Evolutionary conservation across 2,113 vertebrate species (phyloP).

Genomic region (Hippocampus guttulatus): DNA sequence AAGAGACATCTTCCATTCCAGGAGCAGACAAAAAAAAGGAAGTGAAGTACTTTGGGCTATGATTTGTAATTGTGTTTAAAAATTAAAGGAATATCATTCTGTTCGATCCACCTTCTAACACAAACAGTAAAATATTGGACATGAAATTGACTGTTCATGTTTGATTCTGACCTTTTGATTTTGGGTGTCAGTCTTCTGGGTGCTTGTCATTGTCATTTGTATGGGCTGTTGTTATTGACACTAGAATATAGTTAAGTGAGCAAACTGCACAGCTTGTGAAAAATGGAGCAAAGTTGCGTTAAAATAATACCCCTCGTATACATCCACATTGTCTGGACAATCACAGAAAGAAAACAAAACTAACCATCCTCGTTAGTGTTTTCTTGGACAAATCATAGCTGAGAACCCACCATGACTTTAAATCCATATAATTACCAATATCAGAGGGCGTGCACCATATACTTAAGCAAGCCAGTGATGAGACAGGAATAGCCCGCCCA

Average conservation of each 20-base stretch:
- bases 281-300: not conserved
- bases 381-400: conserved; percentile 20
- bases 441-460: conserved; percentile 56
- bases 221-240: not conserved
- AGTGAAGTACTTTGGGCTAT: not conserved
- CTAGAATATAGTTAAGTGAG: not conserved
- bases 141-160: not conserved
- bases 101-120: not conserved
- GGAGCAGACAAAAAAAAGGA: too few species aligned
- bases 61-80: not conserved
- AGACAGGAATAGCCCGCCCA: conserved; percentile 64
- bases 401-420: conserved; percentile 11
- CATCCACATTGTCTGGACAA: conserved; percentile 10
- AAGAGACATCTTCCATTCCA: conserved; percentile 37
- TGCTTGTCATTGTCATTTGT: not conserved
- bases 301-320: not conserved
- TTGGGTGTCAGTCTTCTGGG: not conserved
- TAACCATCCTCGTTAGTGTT: conserved; percentile 28
- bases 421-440: conserved; percentile 64
- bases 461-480: conserved; percentile 59
- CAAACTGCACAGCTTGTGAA: not conserved
- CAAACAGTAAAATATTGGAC: not conserved
- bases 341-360: conserved; percentile 12
- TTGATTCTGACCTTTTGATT: not conserved
- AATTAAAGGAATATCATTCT: not conserved